Conservation (phyloP, 1,140 invertebrate species). For the Drosophila melanogaster region Release_6_plus_ISO1_MT NT_033777.3:15698001-15698500, state of each 20-base stretch:
- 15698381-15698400: conserved; percentile 64
- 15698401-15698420: conserved; percentile 70
- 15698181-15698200: not conserved
- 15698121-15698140: not conserved
- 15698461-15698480: conserved; percentile 75
- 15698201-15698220: not conserved
- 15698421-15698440: conserved; percentile 74
- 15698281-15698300: conserved; percentile 32
- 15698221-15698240: conserved; percentile 12
- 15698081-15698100: not conserved
- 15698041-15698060: not conserved
- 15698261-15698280: conserved; percentile 12
- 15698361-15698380: conserved; percentile 51
- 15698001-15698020: conserved; percentile 27
- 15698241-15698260: conserved; percentile 22
- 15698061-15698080: not conserved
- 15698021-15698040: conserved; percentile 8
- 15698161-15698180: not conserved
- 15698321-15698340: conserved; percentile 8
- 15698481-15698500: conserved; percentile 28
- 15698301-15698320: conserved; percentile 36
- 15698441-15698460: conserved; percentile 60
- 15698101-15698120: no score
- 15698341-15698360: conserved; percentile 46
- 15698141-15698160: not conserved